A percentile compares a stretch with the other conserved stretches of the same genome.
Evolutionary conservation across 2,113 vertebrate genomes (phyloP).

Genomic region (Donacobius atricapilla): DNA sequence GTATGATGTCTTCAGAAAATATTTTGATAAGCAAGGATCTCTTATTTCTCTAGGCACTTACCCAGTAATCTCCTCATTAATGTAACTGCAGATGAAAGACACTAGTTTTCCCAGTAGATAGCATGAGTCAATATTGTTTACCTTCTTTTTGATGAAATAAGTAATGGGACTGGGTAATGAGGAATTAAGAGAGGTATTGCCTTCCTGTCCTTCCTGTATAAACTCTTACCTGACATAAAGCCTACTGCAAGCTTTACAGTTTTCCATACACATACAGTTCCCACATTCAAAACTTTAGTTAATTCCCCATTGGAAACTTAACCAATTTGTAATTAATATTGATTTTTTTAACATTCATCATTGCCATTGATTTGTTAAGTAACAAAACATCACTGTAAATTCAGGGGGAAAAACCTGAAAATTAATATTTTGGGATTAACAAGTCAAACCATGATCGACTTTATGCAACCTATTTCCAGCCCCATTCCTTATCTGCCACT

Average conservation of each 20-base stretch:
- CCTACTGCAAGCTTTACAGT: neutral
- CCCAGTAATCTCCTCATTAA: neutral
- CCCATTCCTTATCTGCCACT: neutral
- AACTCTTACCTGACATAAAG: neutral
- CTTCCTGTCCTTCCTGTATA: neutral
- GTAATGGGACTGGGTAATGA: neutral
- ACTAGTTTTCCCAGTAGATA: neutral
- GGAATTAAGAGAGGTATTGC: neutral
- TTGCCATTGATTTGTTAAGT: neutral
- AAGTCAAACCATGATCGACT: neutral
- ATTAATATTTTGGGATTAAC: neutral
- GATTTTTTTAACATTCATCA: neutral
- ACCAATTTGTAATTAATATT: neutral
- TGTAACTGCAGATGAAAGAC: neutral
- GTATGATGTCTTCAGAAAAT: neutral
- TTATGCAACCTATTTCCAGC: neutral
- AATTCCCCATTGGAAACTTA: neutral
- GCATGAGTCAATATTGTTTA: neutral
- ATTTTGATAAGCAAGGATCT: neutral
- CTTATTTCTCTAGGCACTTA: neutral
- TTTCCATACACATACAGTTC: neutral
- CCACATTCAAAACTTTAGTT: neutral
- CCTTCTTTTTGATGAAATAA: neutral
- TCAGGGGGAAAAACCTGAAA: rapidly evolving
- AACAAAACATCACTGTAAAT: neutral